A percentile compares a stretch with the other conserved stretches of the same genome.
Evolutionary conservation across 2,797 vertebrate species (phyloP).

Genomic region (Cynopterus sphinx): DNA sequence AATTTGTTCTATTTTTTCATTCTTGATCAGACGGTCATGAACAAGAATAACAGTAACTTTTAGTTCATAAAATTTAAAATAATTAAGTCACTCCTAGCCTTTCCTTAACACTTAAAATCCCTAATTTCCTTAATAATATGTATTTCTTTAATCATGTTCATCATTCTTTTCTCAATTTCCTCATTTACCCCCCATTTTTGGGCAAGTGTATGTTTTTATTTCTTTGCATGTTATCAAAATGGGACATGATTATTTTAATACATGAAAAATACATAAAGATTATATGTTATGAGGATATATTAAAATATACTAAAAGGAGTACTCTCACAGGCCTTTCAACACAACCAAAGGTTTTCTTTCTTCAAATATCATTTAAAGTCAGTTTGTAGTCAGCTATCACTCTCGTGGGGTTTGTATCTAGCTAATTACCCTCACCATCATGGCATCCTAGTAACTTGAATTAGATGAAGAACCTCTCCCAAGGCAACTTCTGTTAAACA

Average conservation of each 20-base stretch:
- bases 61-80: conserved; percentile 7
- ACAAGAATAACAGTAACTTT: neutral
- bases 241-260: conserved; percentile 16
- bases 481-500: conserved; percentile 60
- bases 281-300: neutral
- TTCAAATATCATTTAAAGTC: neutral
- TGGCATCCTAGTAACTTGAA: conserved; percentile 19
- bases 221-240: conserved; percentile 38
- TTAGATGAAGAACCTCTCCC: conserved; percentile 34
- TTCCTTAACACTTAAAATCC: neutral
- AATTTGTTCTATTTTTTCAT: conserved; percentile 27
- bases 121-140: neutral
- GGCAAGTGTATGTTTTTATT: neutral
- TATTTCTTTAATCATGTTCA: neutral
- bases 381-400: neutral
- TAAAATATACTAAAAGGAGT: conserved; percentile 5
- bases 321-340: neutral
- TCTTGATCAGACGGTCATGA: neutral
- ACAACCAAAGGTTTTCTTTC: neutral
- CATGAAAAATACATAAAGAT: conserved; percentile 16
- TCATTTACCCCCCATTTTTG: neutral
- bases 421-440: neutral
- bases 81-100: neutral
- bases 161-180: conserved; percentile 2
- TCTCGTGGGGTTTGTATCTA: neutral